Evolutionary conservation across 2,888 invertebrate genomes (phyloP), one percentile per base, ranked within the genome.

Genomic region (Therioaphis trifolii): DNA sequence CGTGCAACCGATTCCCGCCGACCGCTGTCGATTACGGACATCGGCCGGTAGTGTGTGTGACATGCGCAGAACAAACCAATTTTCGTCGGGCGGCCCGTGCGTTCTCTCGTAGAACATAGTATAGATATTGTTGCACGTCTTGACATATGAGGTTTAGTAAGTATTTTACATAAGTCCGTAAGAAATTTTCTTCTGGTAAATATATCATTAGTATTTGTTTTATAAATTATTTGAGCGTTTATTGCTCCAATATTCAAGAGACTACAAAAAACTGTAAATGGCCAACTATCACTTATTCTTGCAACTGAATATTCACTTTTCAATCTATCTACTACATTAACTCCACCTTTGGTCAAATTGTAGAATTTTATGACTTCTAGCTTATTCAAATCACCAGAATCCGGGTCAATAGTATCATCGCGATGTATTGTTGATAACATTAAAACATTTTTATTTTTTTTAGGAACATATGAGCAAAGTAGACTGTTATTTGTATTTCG

Each of bases 261-360:
- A 35, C 84, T 40, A 75, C 35, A 85, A 77, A 85, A 85, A 79
- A 85, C 68, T 58, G 71, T 80, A 24, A 85, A 58, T 43, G 84
- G 74, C 77, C 75, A 85, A 49, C 76, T 76, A 15, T 69, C 35
- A 40, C 58, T 58, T 40, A 29, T 72, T 68, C 85, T 46, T 58
- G 85, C 78, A 21, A 82, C 84, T 74, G 85, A 79, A 80, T 86
- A 86, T 21, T 84, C 77, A 49, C 71, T 58, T 74, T 85, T 85
- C 29, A 85, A 63, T 76, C 84, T 14, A 58, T 85, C 85, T 24
- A 84, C 85, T n/a, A 63, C 63, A 52, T 86, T 82, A 58, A 86
- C 85, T 24, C 85, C 85, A 46, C 85, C 84, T 80, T 85, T 86
- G n/a, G n/a, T n/a, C n/a, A n/a, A n/a, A n/a, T n/a, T n/a, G n/a